Evolutionary conservation across 2,113 vertebrate species (phyloP), one percentile per base, ranked within the genome.

Genomic region (Ammodytes dubius): DNA sequence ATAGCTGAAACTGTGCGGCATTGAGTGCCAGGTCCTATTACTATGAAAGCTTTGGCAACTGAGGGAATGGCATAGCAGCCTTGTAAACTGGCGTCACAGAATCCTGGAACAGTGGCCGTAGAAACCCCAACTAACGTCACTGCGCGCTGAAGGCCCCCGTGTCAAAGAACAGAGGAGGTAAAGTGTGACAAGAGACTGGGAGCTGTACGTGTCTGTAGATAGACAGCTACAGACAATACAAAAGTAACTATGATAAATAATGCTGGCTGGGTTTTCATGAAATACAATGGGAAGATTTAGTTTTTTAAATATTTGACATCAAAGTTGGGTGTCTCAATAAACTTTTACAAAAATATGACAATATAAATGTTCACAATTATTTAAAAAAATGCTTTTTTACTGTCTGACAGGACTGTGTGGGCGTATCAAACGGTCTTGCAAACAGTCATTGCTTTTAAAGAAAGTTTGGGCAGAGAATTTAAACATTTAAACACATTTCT

Each of bases 11-110:
- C 82, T 82, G 63, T 70, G 66, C 80, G 19, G 72, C 61, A 77
- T 70, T 83, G 87, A 89, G 77, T 83, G 88, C 71, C 80, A 87
- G 85, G 63, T 74, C 85, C 27, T 91, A 93, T 92, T 83, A 82
- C 79, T 79, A 54, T 81, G 85, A 90, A 92, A 91, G 83, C 82
- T 70, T 27, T 70, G 61, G 86, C 88, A 82, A 89, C 60, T 83
- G 65, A 89, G 75, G 40, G 77, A 81, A 84, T 86, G 80, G 70
- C 86, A 90, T 69, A 83, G 74, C 79, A 73, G 75, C 87, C 88
- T 82, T 79, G 70, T 83, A 89, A 85, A 90, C 74, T 70, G 77
- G 69, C 80, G 46, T 87, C 89, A 89, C 64, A 46, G 78, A 81
- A 81, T 81, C 79, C 79, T 81, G 61, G 60, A 76, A 70, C 17